These are phyloP conservation scores for Mobula birostris DNA, from an alignment of 2,113 vertebrate species.

Conservation along the genomic window DNA sequence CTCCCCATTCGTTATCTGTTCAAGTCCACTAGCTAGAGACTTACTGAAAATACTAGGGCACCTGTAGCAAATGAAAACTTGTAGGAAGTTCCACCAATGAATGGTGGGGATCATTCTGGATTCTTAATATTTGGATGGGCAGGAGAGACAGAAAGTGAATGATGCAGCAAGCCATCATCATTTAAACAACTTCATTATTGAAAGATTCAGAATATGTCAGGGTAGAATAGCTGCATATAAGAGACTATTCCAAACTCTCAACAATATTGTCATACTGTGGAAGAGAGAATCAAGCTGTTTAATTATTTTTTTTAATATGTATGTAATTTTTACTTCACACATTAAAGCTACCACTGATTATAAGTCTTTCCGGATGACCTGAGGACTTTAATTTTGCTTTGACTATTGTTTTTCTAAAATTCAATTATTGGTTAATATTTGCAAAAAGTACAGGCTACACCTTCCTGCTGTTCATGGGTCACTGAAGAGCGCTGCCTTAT, in stretches of 20 bases:
- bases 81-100: too few species aligned
- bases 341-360: too few species aligned
- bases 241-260: not conserved
- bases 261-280: not conserved
- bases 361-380: too few species aligned
- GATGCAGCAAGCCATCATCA: too few species aligned
- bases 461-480: not conserved
- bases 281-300: not conserved
- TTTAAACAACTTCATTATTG: not conserved
- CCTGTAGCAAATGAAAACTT: too few species aligned
- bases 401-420: not conserved
- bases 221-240: not conserved
- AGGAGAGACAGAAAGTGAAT: too few species aligned
- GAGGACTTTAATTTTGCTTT: not conserved
- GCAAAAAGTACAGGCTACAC: not conserved
- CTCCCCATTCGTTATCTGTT: too few species aligned
- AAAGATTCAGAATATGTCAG: not conserved
- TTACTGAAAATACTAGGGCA: too few species aligned
- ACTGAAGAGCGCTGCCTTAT: not conserved
- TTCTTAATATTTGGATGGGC: too few species aligned
- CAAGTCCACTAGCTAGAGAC: too few species aligned
- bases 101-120: too few species aligned
- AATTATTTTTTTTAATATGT: not conserved
- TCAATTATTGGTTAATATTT: not conserved
- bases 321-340: not conserved